Conservation (phyloP, 2,888 invertebrate species). For the Furcula furcula region DNA sequence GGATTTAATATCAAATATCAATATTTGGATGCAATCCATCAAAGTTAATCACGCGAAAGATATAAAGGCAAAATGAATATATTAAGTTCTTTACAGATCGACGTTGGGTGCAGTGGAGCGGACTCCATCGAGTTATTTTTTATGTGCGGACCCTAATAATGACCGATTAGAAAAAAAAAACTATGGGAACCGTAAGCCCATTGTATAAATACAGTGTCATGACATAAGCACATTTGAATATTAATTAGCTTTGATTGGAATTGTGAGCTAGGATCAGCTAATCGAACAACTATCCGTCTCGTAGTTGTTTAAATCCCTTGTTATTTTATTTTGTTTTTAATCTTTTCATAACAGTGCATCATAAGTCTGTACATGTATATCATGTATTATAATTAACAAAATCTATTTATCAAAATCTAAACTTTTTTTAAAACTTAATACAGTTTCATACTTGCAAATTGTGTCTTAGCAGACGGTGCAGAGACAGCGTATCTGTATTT, state of each 20-base stretch:
- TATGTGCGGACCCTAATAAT: constrained; percentile 63
- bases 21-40: constrained; percentile 80
- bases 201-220: constrained; percentile 64
- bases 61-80: constrained; percentile 78
- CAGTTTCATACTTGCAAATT: no score
- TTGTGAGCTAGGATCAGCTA: constrained; percentile 26
- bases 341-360: no score
- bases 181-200: constrained; percentile 55
- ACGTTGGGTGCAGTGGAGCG: constrained; percentile 62
- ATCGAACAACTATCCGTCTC: constrained; percentile 20
- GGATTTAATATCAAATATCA: constrained; percentile 72
- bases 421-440: no score
- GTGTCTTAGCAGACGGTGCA: no score
- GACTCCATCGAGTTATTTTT: constrained; percentile 51
- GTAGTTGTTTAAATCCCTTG: constrained; percentile 1
- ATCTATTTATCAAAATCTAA: no score
- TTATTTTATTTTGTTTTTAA: background rate
- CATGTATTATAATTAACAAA: no score
- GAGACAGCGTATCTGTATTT: no score
- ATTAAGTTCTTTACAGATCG: constrained; percentile 66
- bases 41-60: constrained; percentile 80
- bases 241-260: constrained; percentile 61
- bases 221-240: constrained; percentile 68
- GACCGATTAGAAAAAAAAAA: constrained; percentile 68
- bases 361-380: no score